Base-by-base conservation (phyloP, 2,888 invertebrate species). In the Agriotes lineatus region DNA sequence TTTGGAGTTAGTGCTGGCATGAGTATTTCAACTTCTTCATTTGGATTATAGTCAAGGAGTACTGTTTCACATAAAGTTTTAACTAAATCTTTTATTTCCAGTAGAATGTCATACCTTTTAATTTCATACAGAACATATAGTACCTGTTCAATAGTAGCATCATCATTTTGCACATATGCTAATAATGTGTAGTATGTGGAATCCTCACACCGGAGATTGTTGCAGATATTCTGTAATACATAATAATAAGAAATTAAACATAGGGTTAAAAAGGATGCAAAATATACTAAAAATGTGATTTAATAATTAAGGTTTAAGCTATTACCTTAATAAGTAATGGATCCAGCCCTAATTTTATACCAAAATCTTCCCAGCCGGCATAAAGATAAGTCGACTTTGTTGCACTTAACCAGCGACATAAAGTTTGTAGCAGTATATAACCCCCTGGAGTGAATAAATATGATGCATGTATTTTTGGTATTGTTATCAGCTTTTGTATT, bases 341-440 rank as follows among this genome's bases (percentile, higher is more conserved):
- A 18, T 71, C 66, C n/a, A 73, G 57, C 16, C 65, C 67, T 35
- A 73, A 14, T 50, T 52, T 20, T 19, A 44, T 61, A 5, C 66
- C 62, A 22, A 73, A 63, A 14, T 68, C 63, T 61, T 70, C 59
- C 73, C 73, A 73, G n/a, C 70, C 70, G 10, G 39, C n/a, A 39
- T 65, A 59, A 1, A 16, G 16, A 14, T 52, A 22, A 18, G 59
- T 39, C 2, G 35, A 16, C 45, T 44, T 65, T 12, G 73, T 71
- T 14, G 57, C 64, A 33, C 69, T 69, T 20, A 72, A 44, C 7
- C 56, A 54, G 6, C 48, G 19, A 19, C 68, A 62, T 54, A 73
- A 63, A 58, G 65, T 61, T 39, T 70, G 60, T 39, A 63, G 35
- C 16, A 72, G 30, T 61, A 20, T 16, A 6, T 18, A 7, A 3